phyloP scores from a whole-genome alignment of 1,140 invertebrate species.

The Chelonus insularis region DNA sequence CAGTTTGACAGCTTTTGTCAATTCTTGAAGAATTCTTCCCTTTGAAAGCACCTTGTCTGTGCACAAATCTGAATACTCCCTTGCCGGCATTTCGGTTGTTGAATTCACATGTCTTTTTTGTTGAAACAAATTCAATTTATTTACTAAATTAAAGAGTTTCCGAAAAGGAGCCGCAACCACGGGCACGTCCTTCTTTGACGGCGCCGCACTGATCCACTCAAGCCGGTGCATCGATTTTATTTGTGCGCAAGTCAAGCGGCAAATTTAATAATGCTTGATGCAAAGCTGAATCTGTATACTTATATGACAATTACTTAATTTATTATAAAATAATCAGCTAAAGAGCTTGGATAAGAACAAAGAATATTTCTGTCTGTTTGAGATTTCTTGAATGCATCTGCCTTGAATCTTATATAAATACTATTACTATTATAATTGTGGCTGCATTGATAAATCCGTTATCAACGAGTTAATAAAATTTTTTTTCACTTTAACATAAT shows the following conservation, averaged over 20 bases:
- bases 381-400: no score
- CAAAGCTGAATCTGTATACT: no score
- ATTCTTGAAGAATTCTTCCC: slow-evolving; percentile 54
- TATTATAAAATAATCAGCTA: no score
- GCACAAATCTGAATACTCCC: slow-evolving; percentile 53
- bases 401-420: no score
- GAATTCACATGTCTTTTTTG: slow-evolving; percentile 43
- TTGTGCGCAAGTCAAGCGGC: slow-evolving; percentile 43
- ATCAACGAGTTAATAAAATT: no score
- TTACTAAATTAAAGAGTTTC: slow-evolving; percentile 23
- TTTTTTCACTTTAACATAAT: no score
- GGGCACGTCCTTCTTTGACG: slow-evolving; percentile 32
- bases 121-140: slow-evolving; percentile 25
- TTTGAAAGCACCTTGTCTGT: slow-evolving; percentile 59
- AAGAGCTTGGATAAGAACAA: no score
- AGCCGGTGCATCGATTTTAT: slow-evolving; percentile 53
- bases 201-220: slow-evolving; percentile 30
- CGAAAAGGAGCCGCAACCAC: slow-evolving; percentile 24
- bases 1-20: slow-evolving; percentile 59
- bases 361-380: no score
- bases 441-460: no score
- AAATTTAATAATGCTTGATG: no score
- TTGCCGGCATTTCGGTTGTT: slow-evolving; percentile 44
- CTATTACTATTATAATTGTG: no score
- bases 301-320: no score